Evolutionary conservation across 2,797 vertebrate genomes (phyloP).

Genomic region (Fundulus diaphanus): DNA sequence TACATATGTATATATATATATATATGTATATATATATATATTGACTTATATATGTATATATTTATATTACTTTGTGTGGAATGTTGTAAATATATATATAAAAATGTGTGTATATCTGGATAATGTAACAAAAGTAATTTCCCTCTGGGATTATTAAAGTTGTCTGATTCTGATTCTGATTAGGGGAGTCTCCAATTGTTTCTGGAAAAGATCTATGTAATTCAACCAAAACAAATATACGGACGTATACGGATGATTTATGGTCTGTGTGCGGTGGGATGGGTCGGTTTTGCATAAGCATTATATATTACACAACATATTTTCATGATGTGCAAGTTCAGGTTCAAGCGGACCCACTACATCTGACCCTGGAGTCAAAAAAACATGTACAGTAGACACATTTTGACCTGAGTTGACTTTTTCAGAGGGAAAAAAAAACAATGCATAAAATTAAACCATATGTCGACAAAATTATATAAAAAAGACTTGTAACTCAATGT

Average conservation of each 20-base stretch:
- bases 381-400: background rate
- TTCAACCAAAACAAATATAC: background rate
- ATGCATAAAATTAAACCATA: background rate
- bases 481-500: background rate
- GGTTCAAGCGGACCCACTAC: constrained; percentile 10
- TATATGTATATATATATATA: too few relatives aligned
- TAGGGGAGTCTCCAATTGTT: constrained; percentile 19
- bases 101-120: too few relatives aligned
- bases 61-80: too few relatives aligned
- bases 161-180: too few relatives aligned
- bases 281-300: constrained; percentile 1
- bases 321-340: constrained; percentile 6
- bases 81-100: too few relatives aligned
- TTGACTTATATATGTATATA: too few relatives aligned
- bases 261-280: background rate
- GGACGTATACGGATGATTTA: background rate
- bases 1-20: too few relatives aligned
- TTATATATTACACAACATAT: background rate
- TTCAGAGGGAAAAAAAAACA: background rate
- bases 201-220: background rate
- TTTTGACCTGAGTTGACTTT: background rate
- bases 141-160: too few relatives aligned
- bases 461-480: background rate
- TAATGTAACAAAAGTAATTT: too few relatives aligned
- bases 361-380: constrained; percentile 21